Evolutionary conservation across 2,113 vertebrate species (phyloP).

Genomic region (Alces alces): DNA sequence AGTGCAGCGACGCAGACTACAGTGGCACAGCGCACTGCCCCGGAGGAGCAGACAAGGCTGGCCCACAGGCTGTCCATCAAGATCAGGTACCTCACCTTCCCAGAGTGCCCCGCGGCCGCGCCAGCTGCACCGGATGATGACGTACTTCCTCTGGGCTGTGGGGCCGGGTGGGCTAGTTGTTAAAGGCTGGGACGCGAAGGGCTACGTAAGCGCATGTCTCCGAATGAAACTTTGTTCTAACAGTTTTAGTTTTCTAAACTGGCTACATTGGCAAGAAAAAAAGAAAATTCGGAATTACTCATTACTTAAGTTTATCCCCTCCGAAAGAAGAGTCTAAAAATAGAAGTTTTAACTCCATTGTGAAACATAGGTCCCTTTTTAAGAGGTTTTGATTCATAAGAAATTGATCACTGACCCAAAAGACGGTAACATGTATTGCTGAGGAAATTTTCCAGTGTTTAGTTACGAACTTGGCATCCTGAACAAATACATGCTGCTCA

Average conservation of each 20-base stretch:
- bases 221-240: fast-evolving
- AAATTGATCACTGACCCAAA: neutral
- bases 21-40: fast-evolving
- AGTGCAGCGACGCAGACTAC: fast-evolving
- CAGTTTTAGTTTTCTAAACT: neutral
- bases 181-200: fast-evolving
- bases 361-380: neutral
- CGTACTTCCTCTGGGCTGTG: fast-evolving
- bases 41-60: fast-evolving
- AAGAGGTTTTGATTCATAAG: neutral
- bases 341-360: neutral
- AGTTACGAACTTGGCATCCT: neutral
- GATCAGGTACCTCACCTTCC: fast-evolving
- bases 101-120: fast-evolving
- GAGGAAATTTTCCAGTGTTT: neutral
- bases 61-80: fast-evolving
- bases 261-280: too few relatives aligned
- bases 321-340: neutral
- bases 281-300: fast-evolving
- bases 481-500: neutral
- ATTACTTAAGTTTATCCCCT: neutral
- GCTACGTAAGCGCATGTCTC: fast-evolving
- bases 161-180: fast-evolving
- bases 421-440: neutral
- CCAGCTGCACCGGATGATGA: fast-evolving